These are phyloP conservation scores for Nipponia nippon DNA, from an alignment of 2,113 vertebrate genomes.

Conservation along the genomic window DNA sequence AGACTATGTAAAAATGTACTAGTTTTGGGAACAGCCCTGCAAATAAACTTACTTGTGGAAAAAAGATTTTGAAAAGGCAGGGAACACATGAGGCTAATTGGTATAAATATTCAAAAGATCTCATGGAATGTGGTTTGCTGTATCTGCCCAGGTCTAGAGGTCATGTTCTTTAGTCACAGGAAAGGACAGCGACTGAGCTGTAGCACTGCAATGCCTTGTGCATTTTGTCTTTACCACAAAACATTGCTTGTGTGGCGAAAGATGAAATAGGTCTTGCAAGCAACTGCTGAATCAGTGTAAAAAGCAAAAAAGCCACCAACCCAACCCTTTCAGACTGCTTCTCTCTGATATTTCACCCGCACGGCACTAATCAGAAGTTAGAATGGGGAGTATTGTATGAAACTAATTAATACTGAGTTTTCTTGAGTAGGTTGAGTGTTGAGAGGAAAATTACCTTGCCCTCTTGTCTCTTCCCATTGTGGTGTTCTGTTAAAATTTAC, in stretches of 20 bases:
- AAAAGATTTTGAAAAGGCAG: not conserved
- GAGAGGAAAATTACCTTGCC: not conserved
- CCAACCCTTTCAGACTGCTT: not conserved
- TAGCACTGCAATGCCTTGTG: not conserved
- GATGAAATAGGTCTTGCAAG: not conserved
- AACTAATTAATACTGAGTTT: not conserved
- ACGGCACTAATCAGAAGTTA: not conserved
- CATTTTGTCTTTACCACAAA: not conserved
- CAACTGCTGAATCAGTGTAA: not conserved
- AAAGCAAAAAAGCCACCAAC: not conserved
- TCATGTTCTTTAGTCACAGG: not conserved
- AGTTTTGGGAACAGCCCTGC: not conserved
- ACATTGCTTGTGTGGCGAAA: not conserved
- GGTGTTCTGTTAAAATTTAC: not conserved
- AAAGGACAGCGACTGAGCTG: not conserved
- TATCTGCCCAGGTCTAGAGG: not conserved
- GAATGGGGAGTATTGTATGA: not conserved
- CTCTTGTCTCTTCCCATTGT: not conserved
- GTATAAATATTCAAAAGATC: constrained; percentile 19
- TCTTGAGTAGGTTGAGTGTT: not conserved
- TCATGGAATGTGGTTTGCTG: not conserved
- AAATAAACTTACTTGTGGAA: constrained; percentile 41
- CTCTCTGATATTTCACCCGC: not conserved
- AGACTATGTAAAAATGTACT: not conserved
- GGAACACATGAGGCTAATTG: not conserved